These are phyloP conservation scores for Amblyopsis rosae DNA, from an alignment of 2,113 vertebrate species.

Conservation along the genomic window DNA sequence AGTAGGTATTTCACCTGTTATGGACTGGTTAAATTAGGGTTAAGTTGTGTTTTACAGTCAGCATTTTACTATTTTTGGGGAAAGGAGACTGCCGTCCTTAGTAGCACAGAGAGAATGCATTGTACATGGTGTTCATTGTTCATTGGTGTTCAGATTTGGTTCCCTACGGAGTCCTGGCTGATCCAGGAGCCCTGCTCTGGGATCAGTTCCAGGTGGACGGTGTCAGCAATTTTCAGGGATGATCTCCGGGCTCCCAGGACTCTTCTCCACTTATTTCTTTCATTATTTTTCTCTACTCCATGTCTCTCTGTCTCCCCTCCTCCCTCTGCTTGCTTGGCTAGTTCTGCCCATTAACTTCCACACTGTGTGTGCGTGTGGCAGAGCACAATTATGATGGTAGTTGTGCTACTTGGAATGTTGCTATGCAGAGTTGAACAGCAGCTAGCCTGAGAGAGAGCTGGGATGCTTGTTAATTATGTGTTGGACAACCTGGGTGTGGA, in stretches of 20 bases:
- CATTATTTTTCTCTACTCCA: neutral
- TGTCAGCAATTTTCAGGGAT: slow-evolving; percentile 56
- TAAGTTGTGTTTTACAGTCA: too few species aligned
- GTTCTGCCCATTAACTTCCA: slow-evolving; percentile 12
- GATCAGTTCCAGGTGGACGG: slow-evolving; percentile 75
- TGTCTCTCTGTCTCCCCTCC: neutral
- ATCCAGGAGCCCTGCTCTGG: slow-evolving; percentile 43
- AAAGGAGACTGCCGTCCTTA: neutral
- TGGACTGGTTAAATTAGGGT: too few species aligned
- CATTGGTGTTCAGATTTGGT: slow-evolving; percentile 28
- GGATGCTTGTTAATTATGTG: slow-evolving; percentile 44
- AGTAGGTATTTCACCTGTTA: too few species aligned
- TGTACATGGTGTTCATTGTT: slow-evolving; percentile 32
- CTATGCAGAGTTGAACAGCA: slow-evolving; percentile 29
- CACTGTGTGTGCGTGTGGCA: slow-evolving; percentile 4
- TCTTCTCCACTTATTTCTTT: slow-evolving; percentile 1
- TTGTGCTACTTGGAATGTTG: neutral
- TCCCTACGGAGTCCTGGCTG: slow-evolving; percentile 13
- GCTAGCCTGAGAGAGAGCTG: slow-evolving; percentile 15
- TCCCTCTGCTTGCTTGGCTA: too few species aligned
- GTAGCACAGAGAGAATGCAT: slow-evolving; percentile 37
- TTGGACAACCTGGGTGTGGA: slow-evolving; percentile 51
- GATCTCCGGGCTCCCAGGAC: slow-evolving; percentile 34
- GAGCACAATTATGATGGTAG: slow-evolving; percentile 11
- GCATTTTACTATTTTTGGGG: slow-evolving; percentile 8